Percentiles rank a stretch among this genome's conserved stretches.
Evolutionary conservation across 2,797 vertebrate genomes (phyloP).

Genomic region (Phataginus tricuspis): DNA sequence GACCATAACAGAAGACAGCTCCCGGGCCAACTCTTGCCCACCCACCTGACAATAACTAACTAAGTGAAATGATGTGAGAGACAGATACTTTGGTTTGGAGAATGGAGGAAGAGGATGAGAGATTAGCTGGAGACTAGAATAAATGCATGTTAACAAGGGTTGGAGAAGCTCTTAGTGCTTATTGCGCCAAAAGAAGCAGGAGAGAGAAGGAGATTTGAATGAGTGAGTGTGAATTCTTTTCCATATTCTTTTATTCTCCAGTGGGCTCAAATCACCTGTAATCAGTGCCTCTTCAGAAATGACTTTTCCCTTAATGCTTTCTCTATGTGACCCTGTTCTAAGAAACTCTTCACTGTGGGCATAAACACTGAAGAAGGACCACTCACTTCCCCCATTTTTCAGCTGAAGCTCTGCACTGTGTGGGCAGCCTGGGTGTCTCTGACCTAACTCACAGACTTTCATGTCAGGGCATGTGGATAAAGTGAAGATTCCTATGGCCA

Average conservation of each 20-base stretch:
- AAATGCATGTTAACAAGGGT: background rate
- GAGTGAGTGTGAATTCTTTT: background rate
- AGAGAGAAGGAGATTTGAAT: background rate
- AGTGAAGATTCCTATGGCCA: too few species aligned
- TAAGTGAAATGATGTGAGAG: background rate
- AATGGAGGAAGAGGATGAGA: background rate
- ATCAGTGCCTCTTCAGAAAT: background rate
- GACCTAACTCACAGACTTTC: background rate
- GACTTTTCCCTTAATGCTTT: background rate
- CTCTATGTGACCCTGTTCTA: background rate
- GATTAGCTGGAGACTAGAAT: background rate
- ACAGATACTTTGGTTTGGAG: background rate
- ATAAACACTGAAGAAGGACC: background rate
- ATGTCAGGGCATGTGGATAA: background rate
- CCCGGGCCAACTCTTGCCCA: background rate
- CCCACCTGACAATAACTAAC: background rate
- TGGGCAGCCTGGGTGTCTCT: background rate
- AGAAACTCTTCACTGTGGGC: background rate
- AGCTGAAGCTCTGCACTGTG: background rate
- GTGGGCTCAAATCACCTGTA: background rate
- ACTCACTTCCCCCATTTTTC: background rate
- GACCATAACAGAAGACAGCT: background rate
- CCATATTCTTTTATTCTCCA: background rate
- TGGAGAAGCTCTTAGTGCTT: background rate
- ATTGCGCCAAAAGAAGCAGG: too few species aligned